These are phyloP conservation scores for Pao palembangensis DNA, from an alignment of 2,113 vertebrate species.

Conservation along the genomic window DNA sequence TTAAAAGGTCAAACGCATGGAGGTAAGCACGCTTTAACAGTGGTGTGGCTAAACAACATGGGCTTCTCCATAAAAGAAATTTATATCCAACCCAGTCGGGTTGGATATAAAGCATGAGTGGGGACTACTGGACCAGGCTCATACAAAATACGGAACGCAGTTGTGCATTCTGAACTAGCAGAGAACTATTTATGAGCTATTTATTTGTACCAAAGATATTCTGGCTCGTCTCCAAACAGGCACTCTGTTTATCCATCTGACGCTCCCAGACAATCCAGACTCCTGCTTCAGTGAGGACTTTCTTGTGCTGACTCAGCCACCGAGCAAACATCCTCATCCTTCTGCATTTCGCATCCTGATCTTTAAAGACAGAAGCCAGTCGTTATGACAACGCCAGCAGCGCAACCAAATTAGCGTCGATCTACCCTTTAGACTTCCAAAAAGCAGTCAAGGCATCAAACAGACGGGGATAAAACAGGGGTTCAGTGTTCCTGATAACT, in stretches of 20 bases:
- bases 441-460: conserved; percentile 33
- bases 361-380: conserved; percentile 12
- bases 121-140: no score
- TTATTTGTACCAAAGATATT: no score
- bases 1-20: no score
- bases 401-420: conserved; percentile 1
- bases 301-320: conserved; percentile 42
- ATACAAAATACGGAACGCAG: no score
- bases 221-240: neutral
- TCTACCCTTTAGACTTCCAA: conserved; percentile 6
- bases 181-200: no score
- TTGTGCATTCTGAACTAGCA: no score
- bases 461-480: conserved; percentile 23
- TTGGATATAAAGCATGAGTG: no score
- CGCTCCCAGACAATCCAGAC: neutral
- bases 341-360: conserved; percentile 33
- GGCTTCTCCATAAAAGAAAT: no score
- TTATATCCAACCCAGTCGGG: no score
- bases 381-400: conserved; percentile 16
- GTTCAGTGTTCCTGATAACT: conserved; percentile 33
- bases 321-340: conserved; percentile 48
- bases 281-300: neutral
- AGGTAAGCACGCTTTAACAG: no score
- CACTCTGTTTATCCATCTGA: neutral
- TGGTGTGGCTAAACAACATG: no score